Evolutionary conservation across 2,113 vertebrate genomes (phyloP).

Genomic region (Cervus canadensis): DNA sequence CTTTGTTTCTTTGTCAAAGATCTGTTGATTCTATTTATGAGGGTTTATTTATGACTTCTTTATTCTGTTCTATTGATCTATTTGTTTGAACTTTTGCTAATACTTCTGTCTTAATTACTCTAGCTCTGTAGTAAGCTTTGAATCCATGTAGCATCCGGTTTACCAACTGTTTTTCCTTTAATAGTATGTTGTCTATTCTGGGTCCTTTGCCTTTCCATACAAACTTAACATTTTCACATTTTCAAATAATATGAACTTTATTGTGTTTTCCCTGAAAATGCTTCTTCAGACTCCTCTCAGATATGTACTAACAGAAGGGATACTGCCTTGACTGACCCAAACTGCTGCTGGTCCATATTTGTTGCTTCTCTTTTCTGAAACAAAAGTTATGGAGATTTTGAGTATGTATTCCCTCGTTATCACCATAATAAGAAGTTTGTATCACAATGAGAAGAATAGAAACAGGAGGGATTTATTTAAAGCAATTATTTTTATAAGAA

Average conservation of each 20-base stretch:
- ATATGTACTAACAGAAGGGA: not conserved
- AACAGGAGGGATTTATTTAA: not conserved
- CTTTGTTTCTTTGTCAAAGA: not conserved
- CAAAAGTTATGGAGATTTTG: not conserved
- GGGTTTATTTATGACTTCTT: not conserved
- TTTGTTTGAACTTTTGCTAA: not conserved
- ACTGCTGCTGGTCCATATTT: not conserved
- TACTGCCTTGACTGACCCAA: not conserved
- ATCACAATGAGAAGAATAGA: not conserved
- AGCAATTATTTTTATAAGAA: not conserved
- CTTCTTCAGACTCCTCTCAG: not conserved
- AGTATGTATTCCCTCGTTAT: fast-evolving
- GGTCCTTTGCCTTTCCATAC: not conserved
- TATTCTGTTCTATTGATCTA: not conserved
- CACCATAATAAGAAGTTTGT: not conserved
- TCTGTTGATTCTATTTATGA: not conserved
- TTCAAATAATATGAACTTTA: not conserved
- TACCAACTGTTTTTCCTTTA: not conserved
- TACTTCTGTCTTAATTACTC: not conserved
- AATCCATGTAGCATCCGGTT: not conserved
- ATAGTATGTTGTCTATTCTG: not conserved
- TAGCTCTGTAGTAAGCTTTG: not conserved
- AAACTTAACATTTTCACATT: not conserved
- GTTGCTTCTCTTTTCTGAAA: not conserved
- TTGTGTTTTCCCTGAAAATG: not conserved